These are phyloP conservation scores for Lates japonicus DNA, from an alignment of 2,797 vertebrate species.

Conservation along the genomic window DNA sequence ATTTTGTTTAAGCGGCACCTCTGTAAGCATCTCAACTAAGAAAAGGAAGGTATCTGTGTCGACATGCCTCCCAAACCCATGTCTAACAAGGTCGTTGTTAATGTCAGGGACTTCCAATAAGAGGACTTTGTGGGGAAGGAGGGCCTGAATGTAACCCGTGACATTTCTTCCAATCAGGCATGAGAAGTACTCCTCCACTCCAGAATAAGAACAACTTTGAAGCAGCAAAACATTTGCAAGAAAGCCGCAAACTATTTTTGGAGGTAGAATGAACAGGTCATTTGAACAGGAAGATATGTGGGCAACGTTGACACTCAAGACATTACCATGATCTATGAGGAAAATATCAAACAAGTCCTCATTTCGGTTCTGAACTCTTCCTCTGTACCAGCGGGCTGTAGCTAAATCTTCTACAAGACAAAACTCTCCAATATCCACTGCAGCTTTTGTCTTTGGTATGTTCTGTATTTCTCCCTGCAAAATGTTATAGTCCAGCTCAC, in stretches of 20 bases:
- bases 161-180: constrained; percentile 87
- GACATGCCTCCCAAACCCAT: constrained; percentile 88
- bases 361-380: constrained; percentile 87
- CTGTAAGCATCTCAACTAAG: constrained; percentile 88
- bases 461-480: constrained; percentile 91
- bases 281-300: constrained; percentile 86
- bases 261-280: constrained; percentile 90
- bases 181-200: constrained; percentile 88
- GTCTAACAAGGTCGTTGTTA: constrained; percentile 84
- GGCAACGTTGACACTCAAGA: constrained; percentile 81
- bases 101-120: constrained; percentile 91
- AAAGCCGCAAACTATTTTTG: constrained; percentile 90
- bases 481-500: constrained; percentile 93
- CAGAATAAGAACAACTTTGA: constrained; percentile 82
- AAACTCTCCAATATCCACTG: constrained; percentile 83
- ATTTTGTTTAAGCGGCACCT: constrained; percentile 79
- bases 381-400: constrained; percentile 91
- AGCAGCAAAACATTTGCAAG: constrained; percentile 91
- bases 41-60: constrained; percentile 91
- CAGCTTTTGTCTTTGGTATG: constrained; percentile 81
- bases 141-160: constrained; percentile 87
- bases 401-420: constrained; percentile 92
- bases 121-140: constrained; percentile 87
- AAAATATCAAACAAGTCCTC: constrained; percentile 84
- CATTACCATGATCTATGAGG: constrained; percentile 90